Base-by-base conservation (phyloP, 2,888 invertebrate genomes). In the Venusia cambrica region DNA sequence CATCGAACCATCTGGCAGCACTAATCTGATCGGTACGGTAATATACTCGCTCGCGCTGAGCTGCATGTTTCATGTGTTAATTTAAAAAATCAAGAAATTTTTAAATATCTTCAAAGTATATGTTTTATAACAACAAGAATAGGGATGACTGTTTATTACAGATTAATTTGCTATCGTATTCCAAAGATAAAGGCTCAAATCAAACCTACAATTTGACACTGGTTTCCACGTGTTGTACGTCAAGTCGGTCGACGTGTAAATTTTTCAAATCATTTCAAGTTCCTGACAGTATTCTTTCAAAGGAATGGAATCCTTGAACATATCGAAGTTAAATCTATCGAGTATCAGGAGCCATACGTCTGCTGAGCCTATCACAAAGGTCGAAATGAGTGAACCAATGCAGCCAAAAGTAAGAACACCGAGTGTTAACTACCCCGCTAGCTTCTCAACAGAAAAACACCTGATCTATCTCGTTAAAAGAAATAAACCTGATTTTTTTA, bases 211-310 rank as follows among this genome's bases (percentile, higher is more conserved):
- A 58, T 68, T 70, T 85, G 85, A 83, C 85, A 71, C 65, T 73
- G 65, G 63, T 75, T 73, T 83, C 85, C 85, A 85, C 85, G 85
- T 85, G 85, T 83, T 84, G 73, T 56, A 62, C 65, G 84, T 78
- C 81, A 81, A 58, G 54, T 60, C 52, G 59, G 79, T 79, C 73
- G 74, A 85, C 85, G 84, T 85, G 84, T 74, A 73, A 67, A 63
- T 55, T 65, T 51, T 56, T 62, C 49, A 51, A 52, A 48, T 36
- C 53, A 56, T 57, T 64, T 60, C 51, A 50, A 58, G 51, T 61
- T 62, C 50, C 50, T 54, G 51, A 54, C 47, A 43, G 52, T 50
- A 54, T 59, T 62, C 45, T 45, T 39, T 38, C 27, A 44, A 55
- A 51, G 57, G 57, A 57, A 85, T 84, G 83, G 85, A 83, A 62